These are phyloP conservation scores for Bombus confusus DNA, from an alignment of 1,140 invertebrate genomes.

Conservation along the genomic window DNA sequence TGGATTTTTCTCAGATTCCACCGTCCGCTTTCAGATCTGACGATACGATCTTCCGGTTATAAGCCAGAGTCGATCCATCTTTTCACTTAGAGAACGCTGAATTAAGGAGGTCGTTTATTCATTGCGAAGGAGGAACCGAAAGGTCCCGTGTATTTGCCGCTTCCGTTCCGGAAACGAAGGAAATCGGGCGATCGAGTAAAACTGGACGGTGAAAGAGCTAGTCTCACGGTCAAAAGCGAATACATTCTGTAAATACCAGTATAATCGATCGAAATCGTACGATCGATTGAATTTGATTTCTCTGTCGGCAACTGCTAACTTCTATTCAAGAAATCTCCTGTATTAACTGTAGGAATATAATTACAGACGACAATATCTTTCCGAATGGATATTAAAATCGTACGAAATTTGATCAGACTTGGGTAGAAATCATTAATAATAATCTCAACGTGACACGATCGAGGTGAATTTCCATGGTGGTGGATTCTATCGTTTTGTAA, in stretches of 20 bases:
- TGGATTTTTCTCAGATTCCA: slow-evolving; percentile 59
- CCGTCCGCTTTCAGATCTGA: slow-evolving; percentile 39
- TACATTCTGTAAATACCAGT: background rate
- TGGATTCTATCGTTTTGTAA: background rate
- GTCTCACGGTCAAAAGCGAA: background rate
- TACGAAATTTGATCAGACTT: background rate
- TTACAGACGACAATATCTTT: background rate
- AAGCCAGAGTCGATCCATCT: slow-evolving; percentile 5
- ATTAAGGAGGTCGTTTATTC: slow-evolving; percentile 5
- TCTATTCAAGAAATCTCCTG: background rate
- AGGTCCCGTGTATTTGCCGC: no score
- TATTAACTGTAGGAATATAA: background rate
- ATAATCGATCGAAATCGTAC: background rate
- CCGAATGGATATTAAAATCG: background rate
- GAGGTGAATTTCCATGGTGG: background rate
- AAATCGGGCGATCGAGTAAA: background rate
- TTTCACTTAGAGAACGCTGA: background rate
- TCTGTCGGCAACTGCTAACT: no score
- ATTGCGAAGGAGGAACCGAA: background rate
- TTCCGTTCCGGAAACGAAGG: background rate
- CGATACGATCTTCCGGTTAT: slow-evolving; percentile 40
- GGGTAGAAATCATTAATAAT: background rate
- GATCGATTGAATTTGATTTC: background rate
- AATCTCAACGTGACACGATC: background rate
- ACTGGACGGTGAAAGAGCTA: background rate